These are phyloP conservation scores for Agonopterix subpropinquella DNA, from an alignment of 2,888 invertebrate species.

Conservation along the genomic window DNA sequence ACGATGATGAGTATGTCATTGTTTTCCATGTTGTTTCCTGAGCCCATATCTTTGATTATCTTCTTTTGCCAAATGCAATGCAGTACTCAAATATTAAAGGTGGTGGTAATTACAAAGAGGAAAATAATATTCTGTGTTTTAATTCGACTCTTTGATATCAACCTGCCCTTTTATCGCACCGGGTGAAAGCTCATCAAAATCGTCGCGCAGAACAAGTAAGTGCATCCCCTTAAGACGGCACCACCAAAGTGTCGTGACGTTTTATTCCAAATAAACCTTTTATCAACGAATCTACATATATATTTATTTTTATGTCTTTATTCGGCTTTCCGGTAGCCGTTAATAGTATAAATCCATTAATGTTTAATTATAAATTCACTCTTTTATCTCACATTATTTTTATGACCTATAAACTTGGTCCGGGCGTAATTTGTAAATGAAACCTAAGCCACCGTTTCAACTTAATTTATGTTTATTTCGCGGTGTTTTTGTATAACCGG, in stretches of 20 bases:
- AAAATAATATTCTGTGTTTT: too few relatives aligned
- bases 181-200: too few relatives aligned
- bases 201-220: too few relatives aligned
- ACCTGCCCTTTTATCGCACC: too few relatives aligned
- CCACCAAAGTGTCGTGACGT: slow-evolving; percentile 37
- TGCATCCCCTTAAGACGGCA: slow-evolving; percentile 33
- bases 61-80: too few relatives aligned
- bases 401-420: slow-evolving; percentile 57
- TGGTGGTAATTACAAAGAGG: too few relatives aligned
- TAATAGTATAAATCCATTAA: slow-evolving; percentile 71
- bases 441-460: slow-evolving; percentile 35
- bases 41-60: too few relatives aligned
- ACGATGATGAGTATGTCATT: too few relatives aligned
- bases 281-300: slow-evolving; percentile 66
- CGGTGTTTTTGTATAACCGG: slow-evolving; percentile 16
- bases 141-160: too few relatives aligned
- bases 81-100: too few relatives aligned
- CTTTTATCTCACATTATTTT: slow-evolving; percentile 67
- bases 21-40: too few relatives aligned
- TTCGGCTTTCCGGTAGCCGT: slow-evolving; percentile 71
- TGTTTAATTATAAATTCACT: slow-evolving; percentile 66
- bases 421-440: slow-evolving; percentile 66
- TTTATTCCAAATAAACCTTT: slow-evolving; percentile 57
- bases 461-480: slow-evolving; percentile 48
- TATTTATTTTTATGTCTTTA: slow-evolving; percentile 74